phyloP scores from a whole-genome alignment of 1,140 invertebrate species.

The Caenorhabditis latens region DNA sequence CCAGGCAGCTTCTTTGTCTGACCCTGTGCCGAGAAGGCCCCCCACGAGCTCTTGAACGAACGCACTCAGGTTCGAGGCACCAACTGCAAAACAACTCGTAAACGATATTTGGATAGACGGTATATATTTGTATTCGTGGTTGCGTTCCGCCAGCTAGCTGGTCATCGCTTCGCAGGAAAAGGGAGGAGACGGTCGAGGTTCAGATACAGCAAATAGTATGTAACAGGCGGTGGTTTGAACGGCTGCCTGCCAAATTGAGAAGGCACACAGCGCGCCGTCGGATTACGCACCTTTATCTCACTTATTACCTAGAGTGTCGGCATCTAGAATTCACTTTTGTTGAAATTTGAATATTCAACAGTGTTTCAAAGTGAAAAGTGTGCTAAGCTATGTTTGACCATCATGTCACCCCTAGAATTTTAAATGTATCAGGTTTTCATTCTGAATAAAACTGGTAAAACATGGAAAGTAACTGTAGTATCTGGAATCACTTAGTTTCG shows the following conservation, averaged over 20 bases:
- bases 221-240: slow-evolving; percentile 55
- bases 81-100: slow-evolving; percentile 56
- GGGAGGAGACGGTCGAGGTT: slow-evolving; percentile 29
- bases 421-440: no score
- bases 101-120: slow-evolving; percentile 56
- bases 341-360: slow-evolving; percentile 49
- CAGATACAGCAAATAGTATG: slow-evolving; percentile 55
- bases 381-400: background rate
- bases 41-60: slow-evolving; percentile 38
- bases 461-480: no score
- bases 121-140: slow-evolving; percentile 56
- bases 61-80: slow-evolving; percentile 52
- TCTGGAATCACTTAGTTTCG: no score
- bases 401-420: background rate
- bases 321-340: slow-evolving; percentile 41
- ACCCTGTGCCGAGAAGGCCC: background rate
- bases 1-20: slow-evolving; percentile 38
- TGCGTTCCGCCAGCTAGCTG: slow-evolving; percentile 55
- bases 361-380: background rate
- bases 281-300: slow-evolving; percentile 55
- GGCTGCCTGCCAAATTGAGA: slow-evolving; percentile 54
- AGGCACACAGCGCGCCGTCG: slow-evolving; percentile 15
- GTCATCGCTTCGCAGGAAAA: slow-evolving; percentile 29
- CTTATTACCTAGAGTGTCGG: slow-evolving; percentile 45
- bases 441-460: no score